Evolutionary conservation across 2,888 invertebrate genomes (phyloP), one percentile per base, ranked within the genome.

Genomic region (Tholera decimalis): DNA sequence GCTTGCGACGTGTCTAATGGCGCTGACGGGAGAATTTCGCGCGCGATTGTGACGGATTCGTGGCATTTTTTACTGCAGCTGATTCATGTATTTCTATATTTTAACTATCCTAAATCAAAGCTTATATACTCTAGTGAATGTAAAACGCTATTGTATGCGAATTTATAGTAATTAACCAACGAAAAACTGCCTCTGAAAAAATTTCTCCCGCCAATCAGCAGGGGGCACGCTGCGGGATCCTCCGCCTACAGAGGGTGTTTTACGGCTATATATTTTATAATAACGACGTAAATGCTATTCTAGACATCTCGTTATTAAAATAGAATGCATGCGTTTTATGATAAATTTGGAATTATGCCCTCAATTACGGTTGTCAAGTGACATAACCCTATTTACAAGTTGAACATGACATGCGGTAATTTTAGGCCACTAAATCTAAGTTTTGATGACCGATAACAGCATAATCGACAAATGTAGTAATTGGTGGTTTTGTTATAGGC

Each of bases 1-100:
- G 93, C 92, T 92, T 89, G 92, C 95, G 94, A 96, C 95, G 95
- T 96, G 95, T 96, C 94, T 93, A 96, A 96, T 96, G 95, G 96
- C 95, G 95, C 92, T 94, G 93, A 94, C 92, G 93, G 88, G 86
- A 93, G 90, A 88, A 92, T 94, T 95, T 95, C 95, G 95, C 96
- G 96, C 96, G 95, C 95, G 95, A 94, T 94, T 94, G 90, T 92
- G 93, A 92, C 94, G 93, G 92, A 92, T 95, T 95, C 95, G 95
- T 95, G 95, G 95, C 95, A 95, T 93, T 92, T 94, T 93, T 95
- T 94, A 88, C 77, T 85, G 89, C 92, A 93, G 91, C 93, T 93
- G 92, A 93, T 91, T 88, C 84, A 84, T 80, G 75, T 73, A 86
- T 87, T 90, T 88, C 73, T 64, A 77, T 59, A 78, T 76, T 92